Percentiles rank a stretch among this genome's conserved stretches.
These are phyloP conservation scores for Oophaga pumilio DNA, from an alignment of 2,113 vertebrate genomes.

Conservation along the genomic window DNA sequence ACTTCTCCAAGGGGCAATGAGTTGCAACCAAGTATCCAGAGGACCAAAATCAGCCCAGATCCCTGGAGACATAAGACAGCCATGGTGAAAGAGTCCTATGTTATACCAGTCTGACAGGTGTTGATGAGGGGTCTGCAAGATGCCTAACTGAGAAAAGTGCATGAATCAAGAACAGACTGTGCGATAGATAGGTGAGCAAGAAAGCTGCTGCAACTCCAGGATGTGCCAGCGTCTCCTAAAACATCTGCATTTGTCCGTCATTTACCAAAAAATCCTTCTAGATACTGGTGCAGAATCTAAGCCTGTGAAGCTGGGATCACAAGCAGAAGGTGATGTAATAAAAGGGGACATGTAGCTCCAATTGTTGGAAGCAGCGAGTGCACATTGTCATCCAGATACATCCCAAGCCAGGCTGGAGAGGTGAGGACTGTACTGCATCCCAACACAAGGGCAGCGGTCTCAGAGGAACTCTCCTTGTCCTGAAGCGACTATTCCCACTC, in stretches of 20 bases:
- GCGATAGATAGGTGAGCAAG: background rate
- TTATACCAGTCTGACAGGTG: background rate
- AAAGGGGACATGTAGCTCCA: background rate
- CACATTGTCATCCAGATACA: background rate
- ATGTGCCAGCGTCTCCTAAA: conserved; percentile 5
- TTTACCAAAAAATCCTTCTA: background rate
- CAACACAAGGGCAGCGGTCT: background rate
- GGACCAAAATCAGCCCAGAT: conserved; percentile 39
- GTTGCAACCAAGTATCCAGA: conserved; percentile 57
- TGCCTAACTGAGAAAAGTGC: background rate
- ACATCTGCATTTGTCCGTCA: background rate
- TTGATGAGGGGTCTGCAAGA: background rate
- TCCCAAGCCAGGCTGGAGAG: background rate
- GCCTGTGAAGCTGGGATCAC: background rate
- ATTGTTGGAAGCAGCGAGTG: background rate
- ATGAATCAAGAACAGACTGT: background rate
- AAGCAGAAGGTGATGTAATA: background rate
- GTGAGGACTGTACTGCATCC: background rate
- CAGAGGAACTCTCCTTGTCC: conserved; percentile 11
- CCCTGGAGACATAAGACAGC: conserved; percentile 50
- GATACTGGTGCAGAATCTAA: background rate
- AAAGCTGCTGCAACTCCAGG: background rate
- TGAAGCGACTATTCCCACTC: conserved; percentile 49
- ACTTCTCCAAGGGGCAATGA: conserved; percentile 60
- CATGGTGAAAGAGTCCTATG: background rate